A percentile compares a stretch with the other conserved stretches of the same genome.
These are phyloP conservation scores for Dicycla oo DNA, from an alignment of 2,888 invertebrate species.

Conservation along the genomic window DNA sequence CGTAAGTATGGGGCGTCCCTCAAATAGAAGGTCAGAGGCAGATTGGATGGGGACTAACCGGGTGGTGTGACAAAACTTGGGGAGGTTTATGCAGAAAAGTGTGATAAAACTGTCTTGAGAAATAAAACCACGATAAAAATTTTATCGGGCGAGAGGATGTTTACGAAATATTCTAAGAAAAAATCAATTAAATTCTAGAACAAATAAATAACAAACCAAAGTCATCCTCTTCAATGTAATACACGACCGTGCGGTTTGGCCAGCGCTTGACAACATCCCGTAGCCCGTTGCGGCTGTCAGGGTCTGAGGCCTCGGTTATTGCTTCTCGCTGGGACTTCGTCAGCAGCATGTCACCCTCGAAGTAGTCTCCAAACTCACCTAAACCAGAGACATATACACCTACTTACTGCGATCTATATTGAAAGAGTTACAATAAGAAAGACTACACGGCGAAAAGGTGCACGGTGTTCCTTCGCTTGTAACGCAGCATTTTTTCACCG, in stretches of 20 bases:
- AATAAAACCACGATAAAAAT: background rate
- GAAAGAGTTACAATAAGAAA: background rate
- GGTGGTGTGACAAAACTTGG: background rate
- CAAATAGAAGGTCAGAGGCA: background rate
- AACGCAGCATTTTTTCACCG: background rate
- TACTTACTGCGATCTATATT: background rate
- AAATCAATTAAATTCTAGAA: background rate
- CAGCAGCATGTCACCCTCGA: conserved; percentile 88
- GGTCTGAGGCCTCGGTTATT: conserved; percentile 69
- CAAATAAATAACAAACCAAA: conserved; percentile 79
- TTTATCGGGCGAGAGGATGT: background rate
- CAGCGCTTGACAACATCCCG: conserved; percentile 82
- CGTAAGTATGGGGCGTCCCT: no score
- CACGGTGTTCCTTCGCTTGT: background rate
- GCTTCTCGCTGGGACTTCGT: conserved; percentile 75
- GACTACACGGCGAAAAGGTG: no score
- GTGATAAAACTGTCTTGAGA: background rate
- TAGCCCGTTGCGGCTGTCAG: conserved; percentile 82
- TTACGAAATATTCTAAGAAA: background rate
- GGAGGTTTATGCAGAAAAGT: background rate
- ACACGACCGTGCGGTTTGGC: conserved; percentile 86
- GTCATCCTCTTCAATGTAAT: conserved; percentile 80
- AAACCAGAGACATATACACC: conserved; percentile 6
- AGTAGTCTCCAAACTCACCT: conserved; percentile 82
- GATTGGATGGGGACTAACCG: background rate